Evolutionary conservation across 2,113 vertebrate genomes (phyloP).

Genomic region (Colius striatus): DNA sequence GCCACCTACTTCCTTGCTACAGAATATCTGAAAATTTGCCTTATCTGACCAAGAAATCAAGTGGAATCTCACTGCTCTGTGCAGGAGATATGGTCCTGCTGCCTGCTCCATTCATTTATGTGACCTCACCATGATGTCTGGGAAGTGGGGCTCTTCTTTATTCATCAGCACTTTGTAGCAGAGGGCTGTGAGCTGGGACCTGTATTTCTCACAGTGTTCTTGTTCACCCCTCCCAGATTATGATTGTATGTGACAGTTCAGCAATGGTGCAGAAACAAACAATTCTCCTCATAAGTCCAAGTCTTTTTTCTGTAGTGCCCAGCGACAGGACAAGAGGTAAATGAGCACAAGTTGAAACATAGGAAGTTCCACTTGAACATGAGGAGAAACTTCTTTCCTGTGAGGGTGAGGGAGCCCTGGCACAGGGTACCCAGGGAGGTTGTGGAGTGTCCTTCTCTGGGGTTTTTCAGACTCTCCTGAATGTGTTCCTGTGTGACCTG

Average conservation of each 20-base stretch:
- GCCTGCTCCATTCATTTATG: background rate
- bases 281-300: background rate
- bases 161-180: background rate
- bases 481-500: too few relatives aligned
- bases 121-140: background rate
- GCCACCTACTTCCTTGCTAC: background rate
- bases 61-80: background rate
- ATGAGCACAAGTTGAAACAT: too few relatives aligned
- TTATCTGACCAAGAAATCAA: background rate
- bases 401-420: too few relatives aligned
- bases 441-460: too few relatives aligned
- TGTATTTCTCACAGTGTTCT: background rate
- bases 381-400: too few relatives aligned
- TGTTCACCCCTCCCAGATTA: background rate
- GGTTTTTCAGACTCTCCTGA: too few relatives aligned
- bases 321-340: too few relatives aligned
- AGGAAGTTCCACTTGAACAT: too few relatives aligned
- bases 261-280: rapidly evolving
- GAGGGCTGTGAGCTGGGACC: background rate
- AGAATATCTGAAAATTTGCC: background rate
- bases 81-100: background rate
- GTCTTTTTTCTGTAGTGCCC: too few relatives aligned
- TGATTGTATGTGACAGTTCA: background rate
- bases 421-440: too few relatives aligned
- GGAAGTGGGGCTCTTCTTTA: background rate